Conservation (phyloP, 1,140 invertebrate species). For the Rhopalosiphum maidis region DNA sequence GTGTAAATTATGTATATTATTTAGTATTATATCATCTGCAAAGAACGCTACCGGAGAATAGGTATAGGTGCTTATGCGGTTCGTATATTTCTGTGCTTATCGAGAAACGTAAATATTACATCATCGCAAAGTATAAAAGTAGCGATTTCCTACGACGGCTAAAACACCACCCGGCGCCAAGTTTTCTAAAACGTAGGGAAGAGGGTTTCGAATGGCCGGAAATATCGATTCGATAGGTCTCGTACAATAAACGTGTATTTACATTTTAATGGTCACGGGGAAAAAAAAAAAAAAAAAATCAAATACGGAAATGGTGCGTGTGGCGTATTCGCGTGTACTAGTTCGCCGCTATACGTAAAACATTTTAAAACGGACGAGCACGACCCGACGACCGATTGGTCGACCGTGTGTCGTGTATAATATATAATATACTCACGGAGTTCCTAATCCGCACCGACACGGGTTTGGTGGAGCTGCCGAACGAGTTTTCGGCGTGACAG, state of each 20-base stretch:
- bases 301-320: too few relatives aligned
- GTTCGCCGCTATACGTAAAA: neutral
- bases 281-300: too few relatives aligned
- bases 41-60: neutral
- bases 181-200: neutral
- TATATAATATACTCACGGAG: constrained; percentile 61
- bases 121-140: neutral
- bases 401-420: neutral
- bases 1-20: neutral
- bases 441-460: constrained; percentile 75
- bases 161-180: neutral
- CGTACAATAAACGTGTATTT: neutral
- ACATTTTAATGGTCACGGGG: neutral
- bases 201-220: neutral
- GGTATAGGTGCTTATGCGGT: neutral
- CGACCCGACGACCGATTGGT: neutral
- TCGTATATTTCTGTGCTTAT: neutral
- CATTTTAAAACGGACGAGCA: neutral
- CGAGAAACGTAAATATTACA: neutral
- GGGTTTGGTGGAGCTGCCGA: constrained; percentile 73
- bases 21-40: neutral
- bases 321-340: neutral
- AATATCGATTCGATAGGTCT: neutral
- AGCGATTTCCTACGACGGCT: neutral
- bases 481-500: constrained; percentile 82